Base-by-base conservation (phyloP, 2,888 invertebrate species). In the Phengaris arion region DNA sequence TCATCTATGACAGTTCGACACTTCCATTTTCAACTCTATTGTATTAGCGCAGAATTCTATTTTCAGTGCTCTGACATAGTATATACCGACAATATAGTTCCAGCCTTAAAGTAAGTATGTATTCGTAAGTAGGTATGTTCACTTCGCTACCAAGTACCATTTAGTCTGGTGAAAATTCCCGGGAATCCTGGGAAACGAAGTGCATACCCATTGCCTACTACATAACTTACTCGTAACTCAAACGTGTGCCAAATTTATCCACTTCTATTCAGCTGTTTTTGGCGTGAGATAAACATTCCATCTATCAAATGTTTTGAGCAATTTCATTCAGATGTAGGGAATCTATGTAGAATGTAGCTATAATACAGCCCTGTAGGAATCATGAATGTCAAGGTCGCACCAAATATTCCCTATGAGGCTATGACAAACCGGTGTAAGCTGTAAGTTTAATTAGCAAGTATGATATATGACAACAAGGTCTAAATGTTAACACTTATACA, bases 171-270 rank as follows among this genome's bases (percentile, higher is more conserved):
- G 6, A 64, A 64, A 64, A 64, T 64, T 57, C 57, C 8, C 15
- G 9, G 15, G 35, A 35, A 8, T 9, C 57, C 9, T 15, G 57
- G 9, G 15, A 57, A 57, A 57, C 8, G n/a, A 2, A 57, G 8
- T 12, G 22, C 22, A 22, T 52, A 57, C n/a, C 13, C n/a, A 55
- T 55, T 55, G 55, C 13, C 55, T 55, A 54, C 10, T 52, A 54
- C 35, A 22, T n/a, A n/a, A 57, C 57, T n/a, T 59, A 22, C 57
- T 59, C 15, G 15, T 3, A 15, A 64, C 64, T 64, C 64, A 12
- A 64, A 64, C 12, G 10, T 64, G 64, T 64, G 64, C 64, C 64
- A 64, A 64, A 64, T 64, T 64, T 57, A 57, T 57, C 64, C 64
- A 64, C 35, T 6, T 64, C 64, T 35, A 64, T 35, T 64, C 13